Conservation (phyloP, 1,140 invertebrate genomes). For the Caenorhabditis elegans region DNA sequence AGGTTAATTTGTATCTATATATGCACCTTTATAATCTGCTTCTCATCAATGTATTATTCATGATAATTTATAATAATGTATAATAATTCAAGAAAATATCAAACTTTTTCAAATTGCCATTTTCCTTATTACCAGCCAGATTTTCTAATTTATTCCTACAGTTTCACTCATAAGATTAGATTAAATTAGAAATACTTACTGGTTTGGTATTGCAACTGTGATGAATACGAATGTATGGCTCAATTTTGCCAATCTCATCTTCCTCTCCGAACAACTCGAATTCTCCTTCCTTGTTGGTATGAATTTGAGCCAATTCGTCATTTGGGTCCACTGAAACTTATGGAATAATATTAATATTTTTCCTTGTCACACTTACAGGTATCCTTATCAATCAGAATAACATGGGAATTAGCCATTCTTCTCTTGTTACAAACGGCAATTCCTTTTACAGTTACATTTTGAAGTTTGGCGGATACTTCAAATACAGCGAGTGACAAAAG, state of each 20-base stretch:
- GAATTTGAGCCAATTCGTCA: conserved; percentile 31
- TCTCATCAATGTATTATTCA: too few species aligned
- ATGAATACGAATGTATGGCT: conserved; percentile 41
- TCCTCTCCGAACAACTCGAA: conserved; percentile 45
- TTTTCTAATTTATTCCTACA: too few species aligned
- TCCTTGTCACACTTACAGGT: conserved; percentile 12
- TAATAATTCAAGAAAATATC: too few species aligned
- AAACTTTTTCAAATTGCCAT: too few species aligned
- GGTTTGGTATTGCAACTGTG: conserved; percentile 34
- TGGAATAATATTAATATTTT: not conserved
- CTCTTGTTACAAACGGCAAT: conserved; percentile 36
- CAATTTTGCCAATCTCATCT: conserved; percentile 42
- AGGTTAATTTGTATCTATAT: too few species aligned
- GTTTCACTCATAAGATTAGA: too few species aligned
- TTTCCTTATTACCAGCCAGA: too few species aligned
- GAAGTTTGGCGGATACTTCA: not conserved
- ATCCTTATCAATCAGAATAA: conserved; percentile 33
- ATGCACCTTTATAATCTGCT: too few species aligned
- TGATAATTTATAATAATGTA: too few species aligned
- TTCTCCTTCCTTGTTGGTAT: conserved; percentile 43
- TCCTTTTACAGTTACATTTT: conserved; percentile 42
- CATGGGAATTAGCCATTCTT: conserved; percentile 23
- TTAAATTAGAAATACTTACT: too few species aligned
- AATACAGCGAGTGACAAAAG: not conserved
- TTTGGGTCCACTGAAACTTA: conserved; percentile 40